Base-by-base conservation (phyloP, 2,888 invertebrate species). In the Diadegma fenestrale region DNA sequence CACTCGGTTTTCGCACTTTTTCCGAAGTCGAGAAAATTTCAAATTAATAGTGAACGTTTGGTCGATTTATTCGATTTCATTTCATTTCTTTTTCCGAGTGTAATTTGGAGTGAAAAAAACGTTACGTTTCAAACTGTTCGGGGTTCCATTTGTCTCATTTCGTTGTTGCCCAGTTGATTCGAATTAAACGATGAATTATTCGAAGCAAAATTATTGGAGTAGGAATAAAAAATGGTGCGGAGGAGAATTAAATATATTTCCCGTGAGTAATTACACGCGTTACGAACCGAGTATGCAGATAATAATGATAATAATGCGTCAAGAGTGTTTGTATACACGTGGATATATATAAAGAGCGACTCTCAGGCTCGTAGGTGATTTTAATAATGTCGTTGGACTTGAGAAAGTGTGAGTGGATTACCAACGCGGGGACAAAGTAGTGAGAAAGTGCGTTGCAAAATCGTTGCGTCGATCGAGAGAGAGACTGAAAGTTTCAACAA, bases 391-490 rank as follows among this genome's bases (percentile, higher is more conserved):
- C 76, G 72, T 77, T 72, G 45, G 77, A 33, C 72, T 58, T 43
- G 72, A 61, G 68, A 22, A 33, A 77, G 33, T 63, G 51, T 51
- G 82, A 43, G 71, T 54, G 17, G 68, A 66, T 80, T 73, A 75
- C 68, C 68, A 75, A 58, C 6, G 71, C 6, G 71, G 75, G 78
- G 69, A 75, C 68, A 72, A 77, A 72, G 80, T 77, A 58, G 68
- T 73, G 80, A 81, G 76, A 86, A 78, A 82, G 77, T 72, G 64
- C 80, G 80, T 72, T 72, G 64, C 64, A 64, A 80, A 80, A 72
- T 69, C 61, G 45, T 71, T 41, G 43, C 30, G 43, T 51, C 22
- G 19, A 41, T 45, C 41, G 71, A 71, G 63, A 68, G 75, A 72
- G 51, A 37, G 37, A 72, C 43, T 63, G 41, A 78, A 69, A 61